Conservation (phyloP, 2,113 vertebrate species). For the Colinus virginianus region DNA sequence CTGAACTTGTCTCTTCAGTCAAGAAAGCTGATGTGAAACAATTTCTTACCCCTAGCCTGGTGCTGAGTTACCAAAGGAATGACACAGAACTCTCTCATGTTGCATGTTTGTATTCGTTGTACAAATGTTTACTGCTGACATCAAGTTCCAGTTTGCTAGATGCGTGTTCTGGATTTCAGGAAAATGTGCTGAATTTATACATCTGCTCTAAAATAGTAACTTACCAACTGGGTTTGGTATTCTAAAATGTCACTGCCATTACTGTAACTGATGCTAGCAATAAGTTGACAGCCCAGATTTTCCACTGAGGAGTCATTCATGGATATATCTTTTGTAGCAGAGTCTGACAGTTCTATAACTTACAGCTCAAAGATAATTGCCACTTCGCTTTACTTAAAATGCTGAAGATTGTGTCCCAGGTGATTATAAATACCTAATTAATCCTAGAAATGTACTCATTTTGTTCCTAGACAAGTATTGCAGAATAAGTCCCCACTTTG, state of each 20-base stretch:
- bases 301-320: conserved; percentile 1
- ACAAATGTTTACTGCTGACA: conserved; percentile 24
- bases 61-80: not conserved
- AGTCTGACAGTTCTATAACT: not conserved
- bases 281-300: conserved; percentile 30
- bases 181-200: conserved; percentile 33
- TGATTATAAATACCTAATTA: not conserved
- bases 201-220: conserved; percentile 34
- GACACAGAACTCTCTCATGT: not conserved
- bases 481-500: not conserved
- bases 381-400: not conserved
- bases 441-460: not conserved
- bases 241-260: conserved; percentile 35
- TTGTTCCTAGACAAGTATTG: not conserved
- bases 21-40: not conserved
- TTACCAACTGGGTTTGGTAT: not conserved
- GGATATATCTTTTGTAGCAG: conserved; percentile 9
- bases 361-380: not conserved
- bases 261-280: not conserved
- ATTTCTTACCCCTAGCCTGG: not conserved
- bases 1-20: not conserved
- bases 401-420: not conserved
- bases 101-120: not conserved
- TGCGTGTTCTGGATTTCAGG: conserved; percentile 1
- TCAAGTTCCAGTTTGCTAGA: not conserved